Percentiles rank a stretch among this genome's conserved stretches.
Conservation (phyloP, 2,113 vertebrate genomes). For the Aegithalos caudatus region DNA sequence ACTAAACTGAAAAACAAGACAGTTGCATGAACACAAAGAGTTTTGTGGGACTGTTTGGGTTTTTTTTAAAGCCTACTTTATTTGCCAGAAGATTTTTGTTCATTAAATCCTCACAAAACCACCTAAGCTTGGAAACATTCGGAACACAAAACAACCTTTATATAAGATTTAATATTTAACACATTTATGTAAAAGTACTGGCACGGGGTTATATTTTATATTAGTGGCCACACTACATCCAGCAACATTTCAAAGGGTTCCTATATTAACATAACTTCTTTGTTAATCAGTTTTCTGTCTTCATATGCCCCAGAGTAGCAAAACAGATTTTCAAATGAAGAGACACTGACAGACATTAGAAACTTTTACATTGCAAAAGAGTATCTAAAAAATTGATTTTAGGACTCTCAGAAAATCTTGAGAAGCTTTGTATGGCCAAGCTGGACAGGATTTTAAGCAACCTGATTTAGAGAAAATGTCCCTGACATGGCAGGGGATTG, state of each 20-base stretch:
- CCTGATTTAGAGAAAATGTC: neutral
- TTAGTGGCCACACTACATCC: neutral
- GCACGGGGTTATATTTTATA: neutral
- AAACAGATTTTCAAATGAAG: neutral
- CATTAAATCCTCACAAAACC: conserved; percentile 30
- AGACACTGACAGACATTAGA: neutral
- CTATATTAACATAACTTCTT: neutral
- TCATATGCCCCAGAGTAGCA: neutral
- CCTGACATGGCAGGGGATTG: neutral
- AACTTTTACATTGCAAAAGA: neutral
- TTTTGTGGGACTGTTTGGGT: neutral
- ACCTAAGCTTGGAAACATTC: neutral
- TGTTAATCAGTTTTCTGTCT: neutral
- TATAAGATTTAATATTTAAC: conserved; percentile 45
- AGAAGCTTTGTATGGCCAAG: neutral
- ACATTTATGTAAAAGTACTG: neutral
- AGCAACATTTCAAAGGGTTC: neutral
- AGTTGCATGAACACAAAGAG: neutral
- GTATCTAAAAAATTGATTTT: neutral
- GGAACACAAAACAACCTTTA: conserved; percentile 5
- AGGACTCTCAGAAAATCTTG: neutral
- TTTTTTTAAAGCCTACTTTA: conserved; percentile 6
- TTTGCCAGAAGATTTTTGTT: neutral
- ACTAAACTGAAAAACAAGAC: neutral
- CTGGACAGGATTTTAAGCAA: neutral